Evolutionary conservation across 2,888 invertebrate genomes (phyloP), one percentile per base, ranked within the genome.

Genomic region (Lithosia quadra): DNA sequence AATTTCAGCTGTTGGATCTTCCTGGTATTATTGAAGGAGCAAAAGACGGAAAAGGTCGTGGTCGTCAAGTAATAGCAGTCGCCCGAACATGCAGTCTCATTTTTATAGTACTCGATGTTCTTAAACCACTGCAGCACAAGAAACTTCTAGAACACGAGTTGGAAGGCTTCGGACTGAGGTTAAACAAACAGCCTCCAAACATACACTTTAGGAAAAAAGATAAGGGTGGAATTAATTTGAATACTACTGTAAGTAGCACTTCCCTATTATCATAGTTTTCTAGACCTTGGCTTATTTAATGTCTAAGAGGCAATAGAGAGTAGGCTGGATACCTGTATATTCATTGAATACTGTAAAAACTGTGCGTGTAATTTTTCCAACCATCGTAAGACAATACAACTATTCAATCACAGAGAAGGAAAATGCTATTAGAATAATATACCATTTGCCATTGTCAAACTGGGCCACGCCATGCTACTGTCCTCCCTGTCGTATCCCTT

Each of bases 1-100:
- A 2, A 39, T 76, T 87, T 13, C 89, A 99, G 98, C 94, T 99
- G 69, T 96, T 99, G 13, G 99, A 99, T 96, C 96, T 99, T 84
- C 99, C 99, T 73, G 99, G 99, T 94, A 99, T 99, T 90, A 99
- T 99, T 82, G 99, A 99, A 95, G 99, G 99, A 75, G 99, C 99
- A 0, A 99, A 99, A 89, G 99, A 99, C 89, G 99, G 99, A 75
- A 99, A 99, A 91, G 99, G 99, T 95, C 95, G 99, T 91, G 99
- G 99, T 95, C 96, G 99, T 74, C 99, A 99, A 92, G 99, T 99
- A 5, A 99, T 99, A 84, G 99, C 99, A 0, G 99, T 99, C 0
- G 99, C 99, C 0, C 96, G 99, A 67, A 99, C 99, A 0, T 99
- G 99, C 92, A 98, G 99, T 88, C 96, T 99, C 49, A 98, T 99